Evolutionary conservation across 2,888 invertebrate genomes (phyloP), one percentile per base, ranked within the genome.

Genomic region (Epistrophe eligans): DNA sequence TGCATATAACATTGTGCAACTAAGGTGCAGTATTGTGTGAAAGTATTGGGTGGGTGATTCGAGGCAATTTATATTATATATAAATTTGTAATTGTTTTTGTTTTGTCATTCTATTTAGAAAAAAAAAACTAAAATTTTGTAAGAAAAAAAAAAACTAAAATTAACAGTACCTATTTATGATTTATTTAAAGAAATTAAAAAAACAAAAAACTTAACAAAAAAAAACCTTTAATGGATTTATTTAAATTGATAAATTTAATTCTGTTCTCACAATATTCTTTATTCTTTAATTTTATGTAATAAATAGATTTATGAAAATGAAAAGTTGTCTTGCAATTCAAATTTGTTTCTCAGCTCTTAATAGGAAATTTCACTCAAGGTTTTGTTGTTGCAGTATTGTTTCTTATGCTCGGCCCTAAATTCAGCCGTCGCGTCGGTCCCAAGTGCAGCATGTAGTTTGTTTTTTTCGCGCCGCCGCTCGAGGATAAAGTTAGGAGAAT

Each of bases 21-120:
- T 40, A n/a, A 24, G 76, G 67, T 67, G 55, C 72, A 71, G 62
- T 50, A 72, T 81, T 76, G 76, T 70, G 76, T 67, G 80, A 60
- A 52, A 58, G 50, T 71, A 19, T 52, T 64, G 70, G 70, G 55
- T 62, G 57, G 57, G 35, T 55, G 73, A 74, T 67, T 79, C 60
- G 79, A 79, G 50, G 64, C 71, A 83, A 87, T 87, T 87, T 87
- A 87, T 87, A 87, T 87, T 87, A 87, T 87, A 87, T 87, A 87
- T 87, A 87, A 87, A 87, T 87, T 87, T 79, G 79, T 79, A 67
- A 38, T 48, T 67, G 66, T 66, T 72, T 79, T 87, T 45, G 43
- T 79, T 71, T 67, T 64, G 55, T 77, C 73, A 73, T 71, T 82
- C 19, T 71, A 81, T 70, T 77, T 60, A 66, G 57, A 70, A 43